Evolutionary conservation across 2,888 invertebrate species (phyloP).

Genomic region (Leptinotarsa rubiginosa): DNA sequence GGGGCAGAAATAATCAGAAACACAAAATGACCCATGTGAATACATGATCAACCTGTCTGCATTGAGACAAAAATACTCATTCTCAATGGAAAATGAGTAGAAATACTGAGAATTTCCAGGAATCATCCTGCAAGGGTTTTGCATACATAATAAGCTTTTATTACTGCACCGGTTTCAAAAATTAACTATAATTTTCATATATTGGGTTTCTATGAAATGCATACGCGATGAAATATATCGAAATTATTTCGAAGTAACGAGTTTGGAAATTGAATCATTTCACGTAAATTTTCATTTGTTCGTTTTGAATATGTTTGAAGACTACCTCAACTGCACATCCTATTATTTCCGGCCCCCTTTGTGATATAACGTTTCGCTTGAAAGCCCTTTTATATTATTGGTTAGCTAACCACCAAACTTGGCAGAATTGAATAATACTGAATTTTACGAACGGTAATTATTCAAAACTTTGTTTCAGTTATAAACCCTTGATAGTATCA

Average conservation of each 20-base stretch:
- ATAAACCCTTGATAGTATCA: constrained; percentile 36
- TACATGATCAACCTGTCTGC: too few species aligned
- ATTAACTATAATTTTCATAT: too few species aligned
- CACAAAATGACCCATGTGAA: too few species aligned
- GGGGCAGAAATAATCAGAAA: too few species aligned
- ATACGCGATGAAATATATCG: too few species aligned
- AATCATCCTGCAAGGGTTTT: too few species aligned
- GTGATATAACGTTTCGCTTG: constrained; percentile 27
- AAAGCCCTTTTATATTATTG: constrained; percentile 27
- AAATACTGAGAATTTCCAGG: too few species aligned
- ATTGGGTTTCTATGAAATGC: too few species aligned
- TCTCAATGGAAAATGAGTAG: too few species aligned
- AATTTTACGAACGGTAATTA: constrained; percentile 34
- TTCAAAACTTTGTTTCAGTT: constrained; percentile 36
- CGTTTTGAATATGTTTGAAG: constrained; percentile 17
- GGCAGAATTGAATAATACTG: constrained; percentile 31
- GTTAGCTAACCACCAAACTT: constrained; percentile 26
- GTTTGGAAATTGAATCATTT: not conserved
- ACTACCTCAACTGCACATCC: constrained; percentile 4
- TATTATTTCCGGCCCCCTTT: constrained; percentile 20
- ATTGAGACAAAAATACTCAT: too few species aligned
- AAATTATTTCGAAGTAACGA: not conserved
- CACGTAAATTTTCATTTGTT: not conserved
- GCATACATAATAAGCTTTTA: too few species aligned
- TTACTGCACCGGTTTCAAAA: too few species aligned